Percentiles rank a stretch among this genome's conserved stretches.
phyloP scores from a whole-genome alignment of 2,888 invertebrate species.

The Choristoneura rosaceana region DNA sequence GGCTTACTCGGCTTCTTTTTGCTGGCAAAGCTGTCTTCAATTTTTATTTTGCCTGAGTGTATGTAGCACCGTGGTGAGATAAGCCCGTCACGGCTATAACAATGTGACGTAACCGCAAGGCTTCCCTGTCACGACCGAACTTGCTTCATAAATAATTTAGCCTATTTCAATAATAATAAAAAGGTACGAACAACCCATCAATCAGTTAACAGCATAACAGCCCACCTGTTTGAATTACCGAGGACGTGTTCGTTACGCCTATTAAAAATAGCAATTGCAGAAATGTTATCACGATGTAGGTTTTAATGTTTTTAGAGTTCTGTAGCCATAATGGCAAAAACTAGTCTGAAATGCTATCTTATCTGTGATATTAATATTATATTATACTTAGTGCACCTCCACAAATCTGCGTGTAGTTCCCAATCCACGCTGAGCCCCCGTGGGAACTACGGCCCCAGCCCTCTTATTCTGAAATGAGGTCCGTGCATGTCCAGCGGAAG shows the following conservation, averaged over 20 bases:
- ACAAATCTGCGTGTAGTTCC: too few species aligned
- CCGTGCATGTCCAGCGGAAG: too few species aligned
- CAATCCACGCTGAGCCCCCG: too few species aligned
- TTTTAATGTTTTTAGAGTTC: not conserved
- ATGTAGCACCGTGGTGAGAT: not conserved
- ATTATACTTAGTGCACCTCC: too few species aligned
- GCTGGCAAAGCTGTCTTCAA: too few species aligned
- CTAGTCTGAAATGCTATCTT: too few species aligned
- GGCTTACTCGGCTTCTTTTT: too few species aligned
- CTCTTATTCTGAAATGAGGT: too few species aligned
- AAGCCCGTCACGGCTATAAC: not conserved
- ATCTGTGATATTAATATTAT: too few species aligned
- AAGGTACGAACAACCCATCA: slow-evolving; percentile 10
- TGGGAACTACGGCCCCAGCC: too few species aligned
- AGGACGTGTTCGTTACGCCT: not conserved
- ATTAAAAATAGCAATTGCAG: slow-evolving; percentile 1
- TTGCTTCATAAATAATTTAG: slow-evolving; percentile 23
- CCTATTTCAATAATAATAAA: not conserved
- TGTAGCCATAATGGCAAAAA: too few species aligned
- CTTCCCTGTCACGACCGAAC: slow-evolving; percentile 30
- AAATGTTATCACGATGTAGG: not conserved
- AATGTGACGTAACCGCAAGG: slow-evolving; percentile 19
- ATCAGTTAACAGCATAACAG: not conserved
- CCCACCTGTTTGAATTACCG: not conserved
- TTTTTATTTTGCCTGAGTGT: not conserved